These are phyloP conservation scores for Clarias magur DNA, from an alignment of 2,113 vertebrate species.

Conservation along the genomic window DNA sequence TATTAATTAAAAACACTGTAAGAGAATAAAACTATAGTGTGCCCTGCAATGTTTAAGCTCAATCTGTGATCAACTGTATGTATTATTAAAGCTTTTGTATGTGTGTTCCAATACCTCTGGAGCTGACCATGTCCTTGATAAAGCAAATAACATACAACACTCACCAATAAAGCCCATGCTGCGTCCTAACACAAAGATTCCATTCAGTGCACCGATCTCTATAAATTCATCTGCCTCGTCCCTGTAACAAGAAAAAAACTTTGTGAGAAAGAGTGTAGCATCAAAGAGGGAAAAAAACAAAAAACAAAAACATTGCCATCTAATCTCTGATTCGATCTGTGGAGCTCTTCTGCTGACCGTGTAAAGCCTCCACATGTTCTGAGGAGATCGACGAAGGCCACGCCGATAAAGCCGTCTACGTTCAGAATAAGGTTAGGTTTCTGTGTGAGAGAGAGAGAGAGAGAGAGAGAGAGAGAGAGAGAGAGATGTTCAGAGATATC, in stretches of 20 bases:
- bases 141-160: constrained; percentile 52
- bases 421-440: constrained; percentile 99
- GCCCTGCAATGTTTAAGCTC: neutral
- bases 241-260: constrained; percentile 65
- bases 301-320: neutral
- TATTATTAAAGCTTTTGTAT: too few species aligned
- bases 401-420: constrained; percentile 94
- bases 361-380: constrained; percentile 94
- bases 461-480: constrained; percentile 18
- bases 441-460: constrained; percentile 65
- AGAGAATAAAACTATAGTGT: neutral
- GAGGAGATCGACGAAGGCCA: constrained; percentile 91
- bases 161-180: constrained; percentile 99
- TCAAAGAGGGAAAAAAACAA: neutral
- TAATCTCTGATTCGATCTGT: neutral
- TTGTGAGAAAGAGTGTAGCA: neutral
- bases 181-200: constrained; percentile 95
- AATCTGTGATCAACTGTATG: neutral
- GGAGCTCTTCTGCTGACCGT: constrained; percentile 70
- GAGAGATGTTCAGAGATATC: neutral
- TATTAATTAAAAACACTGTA: neutral
- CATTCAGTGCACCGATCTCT: constrained; percentile 95
- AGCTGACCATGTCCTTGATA: neutral
- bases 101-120: neutral
- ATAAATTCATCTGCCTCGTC: constrained; percentile 98